Evolutionary conservation across 92 coral and sea anemone species (phyloP), one percentile per base, ranked within the genome.

Genomic region (Palythoa caribaeorum): DNA sequence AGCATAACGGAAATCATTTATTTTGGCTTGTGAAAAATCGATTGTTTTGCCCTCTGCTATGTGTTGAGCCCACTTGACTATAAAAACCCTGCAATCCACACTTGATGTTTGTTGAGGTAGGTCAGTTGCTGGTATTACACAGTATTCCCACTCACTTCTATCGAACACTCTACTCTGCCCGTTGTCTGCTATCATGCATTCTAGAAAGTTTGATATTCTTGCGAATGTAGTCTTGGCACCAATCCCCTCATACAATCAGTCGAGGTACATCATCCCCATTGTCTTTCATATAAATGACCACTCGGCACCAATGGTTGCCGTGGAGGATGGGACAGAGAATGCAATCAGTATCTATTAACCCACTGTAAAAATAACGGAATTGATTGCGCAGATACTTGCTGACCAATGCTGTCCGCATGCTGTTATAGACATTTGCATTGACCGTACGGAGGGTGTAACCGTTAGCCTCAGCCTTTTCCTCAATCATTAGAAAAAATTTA

Each of bases 181-280:
- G 28, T 44, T 74, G 35, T 19, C 60, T 48, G 54, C 60, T 75
- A 21, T 19, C 79, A 47, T 75, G 60, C 16, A 15, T 10, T 47
- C 79, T 11, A 75, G 12, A 51, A 75, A 75, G 53, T 73, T 73
- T 38, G 78, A 73, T 39, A 73, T 9, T 73, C 78, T 37, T 69
- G 48, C 19, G 37, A 91, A 91, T 47, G 89, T 72, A 44, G 65
- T 85, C 80, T 66, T 69, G n/a, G 88, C 92, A 40, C 85, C 94
- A 47, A 78, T 71, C 39, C 90, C 94, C 76, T 77, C 59, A 78
- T 35, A 86, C 48, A 92, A 38, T 0, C 90, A 92, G 77, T 92
- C 88, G 9, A 92, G 86, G 38, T 88, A 92, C 21, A 85, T 90
- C 92, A 92, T 92, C 59, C 80, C 85, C 81, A n/a, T 79, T 92